These are phyloP conservation scores for Sesamia nonagrioides DNA, from an alignment of 1,140 invertebrate genomes.

Conservation along the genomic window DNA sequence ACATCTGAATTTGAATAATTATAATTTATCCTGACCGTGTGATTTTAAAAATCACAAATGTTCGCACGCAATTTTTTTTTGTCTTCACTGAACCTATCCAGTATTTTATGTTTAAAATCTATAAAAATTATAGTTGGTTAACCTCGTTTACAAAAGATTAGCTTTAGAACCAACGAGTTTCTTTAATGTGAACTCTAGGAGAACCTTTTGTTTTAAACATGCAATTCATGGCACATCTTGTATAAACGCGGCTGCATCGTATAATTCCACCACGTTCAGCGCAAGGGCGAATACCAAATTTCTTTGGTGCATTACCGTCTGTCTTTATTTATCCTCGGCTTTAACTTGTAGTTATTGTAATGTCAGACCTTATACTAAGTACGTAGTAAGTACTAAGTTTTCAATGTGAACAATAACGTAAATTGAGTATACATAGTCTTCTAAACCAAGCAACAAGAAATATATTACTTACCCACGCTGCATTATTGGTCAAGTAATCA, in stretches of 20 bases:
- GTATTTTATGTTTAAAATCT: neutral
- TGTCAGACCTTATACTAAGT: neutral
- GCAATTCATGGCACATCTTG: conserved; percentile 20
- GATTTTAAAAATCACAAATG: too few relatives aligned
- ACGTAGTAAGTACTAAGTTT: neutral
- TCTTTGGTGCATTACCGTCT: neutral
- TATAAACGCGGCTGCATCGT: neutral
- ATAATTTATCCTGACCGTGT: too few relatives aligned
- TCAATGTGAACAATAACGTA: neutral
- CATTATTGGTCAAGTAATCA: too few relatives aligned
- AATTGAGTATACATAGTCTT: too few relatives aligned
- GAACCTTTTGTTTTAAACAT: conserved; percentile 22
- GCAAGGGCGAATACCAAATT: neutral
- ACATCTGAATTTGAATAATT: neutral
- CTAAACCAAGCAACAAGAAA: too few relatives aligned
- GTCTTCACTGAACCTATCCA: neutral
- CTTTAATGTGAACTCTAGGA: neutral
- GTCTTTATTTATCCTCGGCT: neutral
- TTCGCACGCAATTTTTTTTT: too few relatives aligned
- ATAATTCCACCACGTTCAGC: neutral
- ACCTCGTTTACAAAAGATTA: neutral
- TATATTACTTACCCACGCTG: too few relatives aligned
- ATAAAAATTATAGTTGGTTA: neutral
- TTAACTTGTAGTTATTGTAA: neutral
- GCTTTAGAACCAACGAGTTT: neutral